Conservation (phyloP, 2,797 vertebrate species). For the Fistularia commersonii region DNA sequence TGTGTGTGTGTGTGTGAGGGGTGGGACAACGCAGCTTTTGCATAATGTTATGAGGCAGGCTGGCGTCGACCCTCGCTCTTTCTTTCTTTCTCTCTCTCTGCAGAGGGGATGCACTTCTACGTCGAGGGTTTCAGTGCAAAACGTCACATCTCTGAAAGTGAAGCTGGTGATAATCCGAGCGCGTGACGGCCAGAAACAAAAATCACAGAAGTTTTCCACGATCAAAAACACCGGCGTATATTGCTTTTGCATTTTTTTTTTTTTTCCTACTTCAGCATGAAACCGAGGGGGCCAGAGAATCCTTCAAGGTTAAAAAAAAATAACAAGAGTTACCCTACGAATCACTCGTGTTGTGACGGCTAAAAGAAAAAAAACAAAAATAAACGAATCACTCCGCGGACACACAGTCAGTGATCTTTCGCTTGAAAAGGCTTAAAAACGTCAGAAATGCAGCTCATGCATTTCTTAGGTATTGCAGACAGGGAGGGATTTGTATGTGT, state of each 20-base stretch:
- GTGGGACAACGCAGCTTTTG: slow-evolving; percentile 60
- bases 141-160: slow-evolving; percentile 63
- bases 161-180: slow-evolving; percentile 53
- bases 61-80: slow-evolving; percentile 56
- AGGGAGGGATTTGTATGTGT: slow-evolving; percentile 60
- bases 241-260: slow-evolving; percentile 58
- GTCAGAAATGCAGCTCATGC: slow-evolving; percentile 81
- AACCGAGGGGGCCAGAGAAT: slow-evolving; percentile 53
- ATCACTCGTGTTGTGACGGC: slow-evolving; percentile 33
- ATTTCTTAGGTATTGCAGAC: slow-evolving; percentile 81
- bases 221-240: slow-evolving; percentile 61
- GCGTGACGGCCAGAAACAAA: slow-evolving; percentile 23
- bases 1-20: slow-evolving; percentile 14
- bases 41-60: slow-evolving; percentile 73
- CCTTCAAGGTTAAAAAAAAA: slow-evolving; percentile 57
- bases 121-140: slow-evolving; percentile 72
- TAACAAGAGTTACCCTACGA: slow-evolving; percentile 40
- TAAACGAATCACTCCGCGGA: slow-evolving; percentile 66
- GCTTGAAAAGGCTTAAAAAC: slow-evolving; percentile 72
- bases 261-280: slow-evolving; percentile 47
- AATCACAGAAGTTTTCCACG: slow-evolving; percentile 13
- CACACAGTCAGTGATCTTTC: too few species aligned
- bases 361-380: too few species aligned
- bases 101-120: slow-evolving; percentile 26
- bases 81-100: too few species aligned